phyloP scores from a whole-genome alignment of 1,140 invertebrate species.

The Holcopasites calliopsidis region DNA sequence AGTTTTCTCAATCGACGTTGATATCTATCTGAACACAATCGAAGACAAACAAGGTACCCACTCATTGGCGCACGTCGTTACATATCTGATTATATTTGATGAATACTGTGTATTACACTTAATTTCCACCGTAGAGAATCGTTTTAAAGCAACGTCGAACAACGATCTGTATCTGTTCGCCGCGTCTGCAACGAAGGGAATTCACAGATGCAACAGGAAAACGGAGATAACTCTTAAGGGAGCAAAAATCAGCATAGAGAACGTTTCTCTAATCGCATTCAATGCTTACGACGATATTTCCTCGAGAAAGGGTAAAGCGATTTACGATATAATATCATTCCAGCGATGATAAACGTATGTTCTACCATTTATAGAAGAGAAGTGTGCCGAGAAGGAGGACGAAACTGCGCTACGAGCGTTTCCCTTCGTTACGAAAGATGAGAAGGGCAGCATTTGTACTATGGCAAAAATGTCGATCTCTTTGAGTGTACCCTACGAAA shows the following conservation, averaged over 20 bases:
- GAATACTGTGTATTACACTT: not conserved
- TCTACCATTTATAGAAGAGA: not conserved
- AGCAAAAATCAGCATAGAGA: fast-evolving
- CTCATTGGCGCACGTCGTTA: too few species aligned
- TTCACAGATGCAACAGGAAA: not conserved
- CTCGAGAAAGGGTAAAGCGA: not conserved
- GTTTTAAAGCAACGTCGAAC: not conserved
- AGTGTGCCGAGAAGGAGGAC: fast-evolving
- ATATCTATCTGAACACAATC: not conserved
- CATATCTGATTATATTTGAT: not conserved
- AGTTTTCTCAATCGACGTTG: not conserved
- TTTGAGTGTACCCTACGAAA: not conserved
- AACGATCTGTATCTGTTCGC: not conserved
- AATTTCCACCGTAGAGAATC: too few species aligned
- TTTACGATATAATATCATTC: not conserved
- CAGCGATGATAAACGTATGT: not conserved
- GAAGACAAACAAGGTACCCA: too few species aligned
- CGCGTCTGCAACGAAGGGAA: not conserved
- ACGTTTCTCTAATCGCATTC: constrained; percentile 9
- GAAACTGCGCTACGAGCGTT: not conserved
- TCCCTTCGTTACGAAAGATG: not conserved
- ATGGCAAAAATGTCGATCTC: not conserved
- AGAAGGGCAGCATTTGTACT: not conserved
- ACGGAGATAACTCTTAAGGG: fast-evolving
- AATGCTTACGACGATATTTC: not conserved